These are phyloP conservation scores for Euplagia quadripunctaria DNA, from an alignment of 2,888 invertebrate species.

Conservation along the genomic window DNA sequence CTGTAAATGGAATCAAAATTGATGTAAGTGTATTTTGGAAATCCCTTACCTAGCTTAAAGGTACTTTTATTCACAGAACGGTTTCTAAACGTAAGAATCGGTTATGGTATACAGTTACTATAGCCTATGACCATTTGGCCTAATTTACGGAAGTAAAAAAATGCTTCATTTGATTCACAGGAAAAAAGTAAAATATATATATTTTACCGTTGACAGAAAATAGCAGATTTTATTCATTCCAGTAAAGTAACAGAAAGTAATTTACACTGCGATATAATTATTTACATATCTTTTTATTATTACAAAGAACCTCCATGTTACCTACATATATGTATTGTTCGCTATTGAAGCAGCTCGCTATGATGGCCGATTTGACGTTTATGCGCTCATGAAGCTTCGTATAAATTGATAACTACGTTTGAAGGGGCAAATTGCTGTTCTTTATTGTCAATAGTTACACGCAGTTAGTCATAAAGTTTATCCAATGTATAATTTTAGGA, in stretches of 20 bases:
- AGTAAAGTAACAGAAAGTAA: not conserved
- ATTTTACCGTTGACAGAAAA: not conserved
- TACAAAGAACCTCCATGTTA: not conserved
- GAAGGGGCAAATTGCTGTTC: no score
- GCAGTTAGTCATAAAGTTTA: no score
- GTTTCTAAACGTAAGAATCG: not conserved
- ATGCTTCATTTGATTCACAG: not conserved
- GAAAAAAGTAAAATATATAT: no score
- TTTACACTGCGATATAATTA: not conserved
- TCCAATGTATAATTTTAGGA: no score
- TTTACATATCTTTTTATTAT: not conserved
- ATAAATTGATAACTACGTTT: no score
- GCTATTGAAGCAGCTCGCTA: no score
- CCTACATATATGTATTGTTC: no score
- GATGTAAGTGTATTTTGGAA: conserved; percentile 90
- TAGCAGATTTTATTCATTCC: no score
- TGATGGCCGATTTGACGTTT: no score
- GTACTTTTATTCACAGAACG: not conserved
- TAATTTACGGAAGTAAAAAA: not conserved
- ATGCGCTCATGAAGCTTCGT: no score
- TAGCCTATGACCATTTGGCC: not conserved
- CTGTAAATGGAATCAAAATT: conserved; percentile 91
- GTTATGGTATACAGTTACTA: not conserved
- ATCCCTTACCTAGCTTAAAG: not conserved
- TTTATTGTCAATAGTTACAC: no score